Evolutionary conservation across 2,888 invertebrate genomes (phyloP), one percentile per base, ranked within the genome.

Genomic region (Tachina fera): DNA sequence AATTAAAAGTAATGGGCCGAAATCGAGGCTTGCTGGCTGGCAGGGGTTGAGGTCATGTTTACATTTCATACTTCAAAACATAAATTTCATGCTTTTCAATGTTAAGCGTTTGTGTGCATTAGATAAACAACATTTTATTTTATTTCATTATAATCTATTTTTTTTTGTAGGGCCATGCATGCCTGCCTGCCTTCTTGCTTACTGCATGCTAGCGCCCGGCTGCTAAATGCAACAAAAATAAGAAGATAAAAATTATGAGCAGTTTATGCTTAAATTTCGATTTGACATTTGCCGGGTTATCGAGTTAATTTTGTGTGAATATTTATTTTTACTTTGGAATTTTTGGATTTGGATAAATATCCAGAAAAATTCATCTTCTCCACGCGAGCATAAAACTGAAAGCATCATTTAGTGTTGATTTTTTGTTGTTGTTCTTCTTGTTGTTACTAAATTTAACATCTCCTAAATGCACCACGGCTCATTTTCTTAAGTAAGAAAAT

Each of bases 41-140:
- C 70, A 10, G 83, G 79, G 86, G 86, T 86, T 83, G 86, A 86
- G 86, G 86, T 86, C 83, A 83, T 83, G 86, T 86, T 86, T 86
- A 83, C 71, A 45, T 80, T 74, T 71, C 67, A 60, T 65, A 47
- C 22, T 43, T 41, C n/a, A 41, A 72, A 41, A 19, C 49, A 61
- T 65, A 8, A 51, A 60, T 61, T 77, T 51, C 63, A 74, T 85
- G 60, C 43, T 77, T 85, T 53, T 68, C 68, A 60, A 39, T 80
- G 71, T 68, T 72, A 68, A 60, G 68, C 51, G 53, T 56, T 19
- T 63, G 53, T 63, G 39, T 63, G 53, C 47, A 13, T 31, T 70
- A 65, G 56, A 61, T 61, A 80, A 70, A 76, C 71, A 76, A 67
- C 41, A 74, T 51, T 58, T 71, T 16, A 65, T 39, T 56, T 56